Evolutionary conservation across 2,797 vertebrate genomes (phyloP), one percentile per base, ranked within the genome.

Genomic region (Catostomus latipinnis): DNA sequence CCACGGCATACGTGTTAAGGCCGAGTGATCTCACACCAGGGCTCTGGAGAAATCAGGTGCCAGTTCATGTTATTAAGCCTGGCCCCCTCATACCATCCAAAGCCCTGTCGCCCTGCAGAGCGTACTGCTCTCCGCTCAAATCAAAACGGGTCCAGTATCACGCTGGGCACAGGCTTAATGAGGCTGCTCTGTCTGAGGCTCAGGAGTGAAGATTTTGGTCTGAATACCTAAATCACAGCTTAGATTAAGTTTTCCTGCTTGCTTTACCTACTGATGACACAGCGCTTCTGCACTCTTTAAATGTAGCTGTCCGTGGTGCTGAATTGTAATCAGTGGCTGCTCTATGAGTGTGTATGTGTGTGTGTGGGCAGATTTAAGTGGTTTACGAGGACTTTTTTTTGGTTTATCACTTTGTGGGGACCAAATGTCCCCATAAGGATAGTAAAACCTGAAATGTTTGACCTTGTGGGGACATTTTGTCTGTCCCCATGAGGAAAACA

Each of bases 1-100:
- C 67, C 70, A 80, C 66, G 45, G n/a, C 79, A 53, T 62, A 79
- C 78, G 16, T 83, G 5, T 78, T 71, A 62, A 78, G 60, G 13
- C 52, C 76, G 77, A 82, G 66, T 76, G 87, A 83, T 87, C 74
- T 82, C 58, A 83, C 82, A 90, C 87, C 54, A 45, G 65, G 74
- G 69, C 87, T 86, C 82, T 13, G 69, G 84, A 87, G 86, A 90
- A 88, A 90, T 90, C 85, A 86, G 74, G 45, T 54, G 60, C 49
- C 66, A 74, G 68, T 70, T 67, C 78, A 88, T 81, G 86, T 80
- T 86, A 86, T 90, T 87, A 74, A 88, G 78, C 69, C 60, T 45
- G 61, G 13, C 6, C 12, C 48, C 43, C 75, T 81, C 2, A 13
- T 72, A 57, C 53, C 76, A 34, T 13, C 49, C 50, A 60, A 74